These are phyloP conservation scores for Fragum whitleyi DNA, from an alignment of 2,888 invertebrate genomes.

Conservation along the genomic window DNA sequence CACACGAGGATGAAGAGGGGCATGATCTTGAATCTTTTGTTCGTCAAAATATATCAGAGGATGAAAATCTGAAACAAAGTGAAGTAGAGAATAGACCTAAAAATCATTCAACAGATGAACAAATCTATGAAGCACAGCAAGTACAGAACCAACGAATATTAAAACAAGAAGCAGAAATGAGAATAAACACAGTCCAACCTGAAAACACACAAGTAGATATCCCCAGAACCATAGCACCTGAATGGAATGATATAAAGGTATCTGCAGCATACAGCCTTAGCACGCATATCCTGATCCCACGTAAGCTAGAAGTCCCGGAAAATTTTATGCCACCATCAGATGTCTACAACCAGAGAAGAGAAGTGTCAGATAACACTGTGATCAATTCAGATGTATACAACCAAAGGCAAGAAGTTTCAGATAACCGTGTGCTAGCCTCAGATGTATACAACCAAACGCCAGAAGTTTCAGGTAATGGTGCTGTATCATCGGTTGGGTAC, in stretches of 20 bases:
- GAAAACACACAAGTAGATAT: neutral
- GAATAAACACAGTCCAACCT: neutral
- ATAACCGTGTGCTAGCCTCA: neutral
- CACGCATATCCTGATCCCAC: neutral
- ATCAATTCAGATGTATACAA: neutral
- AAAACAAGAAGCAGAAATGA: neutral
- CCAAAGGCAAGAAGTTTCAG: neutral
- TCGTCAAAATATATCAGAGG: slow-evolving; percentile 9
- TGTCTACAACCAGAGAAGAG: neutral
- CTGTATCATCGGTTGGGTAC: no score
- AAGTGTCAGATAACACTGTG: neutral
- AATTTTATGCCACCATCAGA: neutral
- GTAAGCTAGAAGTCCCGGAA: neutral
- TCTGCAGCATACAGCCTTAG: neutral
- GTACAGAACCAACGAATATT: neutral
- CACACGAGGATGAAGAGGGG: neutral
- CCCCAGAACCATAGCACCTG: neutral
- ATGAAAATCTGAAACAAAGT: neutral
- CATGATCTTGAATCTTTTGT: slow-evolving; percentile 25
- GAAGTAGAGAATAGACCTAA: neutral
- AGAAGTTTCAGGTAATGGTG: neutral
- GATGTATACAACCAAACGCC: neutral
- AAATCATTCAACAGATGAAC: neutral
- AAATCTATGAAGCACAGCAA: neutral
- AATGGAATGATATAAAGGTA: slow-evolving; percentile 12